phyloP scores from a whole-genome alignment of 2,888 invertebrate genomes.

The Coelogynopora nodosa region DNA sequence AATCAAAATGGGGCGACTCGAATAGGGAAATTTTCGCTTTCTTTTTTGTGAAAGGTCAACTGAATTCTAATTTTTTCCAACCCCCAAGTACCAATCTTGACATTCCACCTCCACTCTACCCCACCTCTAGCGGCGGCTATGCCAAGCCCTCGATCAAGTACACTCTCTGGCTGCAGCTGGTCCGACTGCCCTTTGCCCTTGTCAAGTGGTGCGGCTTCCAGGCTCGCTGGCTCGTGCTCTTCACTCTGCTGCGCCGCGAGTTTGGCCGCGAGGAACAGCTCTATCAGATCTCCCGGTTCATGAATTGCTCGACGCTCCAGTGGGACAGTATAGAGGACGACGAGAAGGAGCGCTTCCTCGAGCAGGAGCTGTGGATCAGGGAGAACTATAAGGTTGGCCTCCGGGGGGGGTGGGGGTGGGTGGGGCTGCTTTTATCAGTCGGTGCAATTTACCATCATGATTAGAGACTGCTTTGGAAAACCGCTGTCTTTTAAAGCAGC shows the following conservation, averaged over 20 bases:
- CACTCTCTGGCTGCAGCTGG: conserved; percentile 77
- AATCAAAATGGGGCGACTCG: no score
- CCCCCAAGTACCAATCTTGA: no score
- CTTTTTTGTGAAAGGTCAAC: no score
- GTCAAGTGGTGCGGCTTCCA: conserved; percentile 73
- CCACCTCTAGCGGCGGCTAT: conserved; percentile 72
- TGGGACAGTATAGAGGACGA: conserved; percentile 69
- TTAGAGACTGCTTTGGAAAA: no score
- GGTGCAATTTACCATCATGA: no score
- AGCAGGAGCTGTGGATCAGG: conserved; percentile 75
- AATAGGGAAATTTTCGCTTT: no score
- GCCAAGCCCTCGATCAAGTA: conserved; percentile 76
- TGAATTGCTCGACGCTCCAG: conserved; percentile 66
- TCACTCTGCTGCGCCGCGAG: conserved; percentile 71
- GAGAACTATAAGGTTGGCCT: conserved; percentile 73
- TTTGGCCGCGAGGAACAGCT: conserved; percentile 79
- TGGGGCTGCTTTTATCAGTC: no score
- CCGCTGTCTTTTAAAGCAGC: no score
- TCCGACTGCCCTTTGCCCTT: conserved; percentile 73
- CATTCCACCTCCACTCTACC: no score
- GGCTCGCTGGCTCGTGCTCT: conserved; percentile 76
- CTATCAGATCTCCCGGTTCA: conserved; percentile 75
- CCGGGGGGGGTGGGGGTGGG: no score
- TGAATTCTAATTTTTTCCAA: no score
- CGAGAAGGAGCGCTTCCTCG: conserved; percentile 72